Percentiles rank a stretch among this genome's conserved stretches.
Conservation (phyloP, 1,140 invertebrate species). For the Bombus turneri region DNA sequence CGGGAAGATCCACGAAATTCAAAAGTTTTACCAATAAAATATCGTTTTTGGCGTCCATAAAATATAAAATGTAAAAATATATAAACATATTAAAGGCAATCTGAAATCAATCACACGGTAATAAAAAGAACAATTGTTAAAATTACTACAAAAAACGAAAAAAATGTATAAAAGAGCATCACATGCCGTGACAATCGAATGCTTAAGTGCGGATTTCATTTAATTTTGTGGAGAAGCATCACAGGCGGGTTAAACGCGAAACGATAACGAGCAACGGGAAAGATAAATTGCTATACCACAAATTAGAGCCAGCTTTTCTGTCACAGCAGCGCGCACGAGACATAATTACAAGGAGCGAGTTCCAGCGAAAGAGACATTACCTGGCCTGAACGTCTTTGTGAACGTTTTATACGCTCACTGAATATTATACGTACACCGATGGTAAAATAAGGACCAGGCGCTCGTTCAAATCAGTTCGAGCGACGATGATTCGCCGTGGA, state of each 20-base stretch:
- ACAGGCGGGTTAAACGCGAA: background rate
- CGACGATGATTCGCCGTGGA: background rate
- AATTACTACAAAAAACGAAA: too few species aligned
- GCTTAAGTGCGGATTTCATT: background rate
- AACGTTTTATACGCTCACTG: conserved; percentile 14
- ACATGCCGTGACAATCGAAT: background rate
- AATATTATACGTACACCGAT: conserved; percentile 26
- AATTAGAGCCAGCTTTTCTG: conserved; percentile 10
- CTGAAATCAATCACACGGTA: too few species aligned
- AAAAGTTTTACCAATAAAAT: background rate
- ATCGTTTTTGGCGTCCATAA: too few species aligned
- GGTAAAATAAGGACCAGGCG: conserved; percentile 16
- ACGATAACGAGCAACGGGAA: conserved; percentile 12
- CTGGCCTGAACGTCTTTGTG: conserved; percentile 8
- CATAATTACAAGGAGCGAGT: conserved; percentile 27
- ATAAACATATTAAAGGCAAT: too few species aligned
- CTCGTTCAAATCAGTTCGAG: conserved; percentile 22
- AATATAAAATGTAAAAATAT: background rate
- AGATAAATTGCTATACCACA: conserved; percentile 2
- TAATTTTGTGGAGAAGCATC: background rate
- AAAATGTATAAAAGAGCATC: background rate
- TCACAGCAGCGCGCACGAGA: background rate
- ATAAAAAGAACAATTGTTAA: too few species aligned
- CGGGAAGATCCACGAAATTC: too few species aligned
- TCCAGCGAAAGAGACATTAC: conserved; percentile 29